A percentile compares a stretch with the other conserved stretches of the same genome.
phyloP scores from a whole-genome alignment of 2,797 vertebrate genomes.

The Pempheris klunzingeri region DNA sequence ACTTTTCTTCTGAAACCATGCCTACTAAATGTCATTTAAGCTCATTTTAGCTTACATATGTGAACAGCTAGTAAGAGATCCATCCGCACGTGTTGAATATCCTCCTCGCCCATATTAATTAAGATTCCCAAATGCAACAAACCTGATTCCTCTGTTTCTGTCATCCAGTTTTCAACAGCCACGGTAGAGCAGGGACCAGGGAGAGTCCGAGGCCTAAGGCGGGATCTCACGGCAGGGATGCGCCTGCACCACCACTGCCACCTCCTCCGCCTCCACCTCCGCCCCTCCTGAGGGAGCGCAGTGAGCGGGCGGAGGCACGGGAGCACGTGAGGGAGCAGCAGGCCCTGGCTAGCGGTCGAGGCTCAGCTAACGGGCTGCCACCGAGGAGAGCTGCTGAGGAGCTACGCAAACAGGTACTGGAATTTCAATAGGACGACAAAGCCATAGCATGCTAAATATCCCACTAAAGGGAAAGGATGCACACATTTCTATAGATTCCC shows the following conservation, averaged over 20 bases:
- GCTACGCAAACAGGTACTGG: conserved; percentile 94
- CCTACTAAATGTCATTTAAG: background rate
- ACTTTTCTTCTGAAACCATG: background rate
- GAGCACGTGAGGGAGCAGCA: conserved; percentile 86
- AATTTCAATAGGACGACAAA: background rate
- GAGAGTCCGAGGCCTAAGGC: conserved; percentile 93
- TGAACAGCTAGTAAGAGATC: background rate
- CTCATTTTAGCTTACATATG: background rate
- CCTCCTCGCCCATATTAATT: background rate
- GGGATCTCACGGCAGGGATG: conserved; percentile 86
- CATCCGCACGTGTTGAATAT: background rate
- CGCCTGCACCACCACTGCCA: conserved; percentile 79
- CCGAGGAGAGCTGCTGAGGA: conserved; percentile 93
- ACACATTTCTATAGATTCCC: conserved; percentile 10
- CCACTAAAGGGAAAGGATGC: background rate
- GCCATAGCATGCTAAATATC: background rate
- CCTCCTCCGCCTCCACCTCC: conserved; percentile 79
- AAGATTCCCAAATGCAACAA: background rate
- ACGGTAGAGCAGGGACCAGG: conserved; percentile 89
- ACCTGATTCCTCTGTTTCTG: conserved; percentile 12
- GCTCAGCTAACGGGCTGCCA: conserved; percentile 87
- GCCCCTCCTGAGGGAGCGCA: conserved; percentile 91
- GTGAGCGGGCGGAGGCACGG: conserved; percentile 89
- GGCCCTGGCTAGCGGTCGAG: conserved; percentile 86
- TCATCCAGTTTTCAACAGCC: conserved; percentile 92